Conservation (phyloP, 2,113 vertebrate species). For the Ciconia stormi region DNA sequence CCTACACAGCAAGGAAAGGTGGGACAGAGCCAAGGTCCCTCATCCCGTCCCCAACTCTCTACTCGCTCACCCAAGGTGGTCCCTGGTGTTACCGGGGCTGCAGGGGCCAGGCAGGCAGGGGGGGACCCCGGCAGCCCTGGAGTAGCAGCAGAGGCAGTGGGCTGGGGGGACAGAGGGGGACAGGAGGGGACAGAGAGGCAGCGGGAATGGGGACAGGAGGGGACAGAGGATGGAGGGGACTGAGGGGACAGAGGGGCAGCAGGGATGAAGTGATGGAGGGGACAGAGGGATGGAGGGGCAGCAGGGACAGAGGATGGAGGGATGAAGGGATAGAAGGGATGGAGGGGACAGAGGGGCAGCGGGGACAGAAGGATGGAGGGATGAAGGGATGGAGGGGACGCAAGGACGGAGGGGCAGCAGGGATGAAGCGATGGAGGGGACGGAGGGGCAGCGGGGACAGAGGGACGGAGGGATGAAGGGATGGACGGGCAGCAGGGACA, state of each 20-base stretch:
- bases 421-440: no score
- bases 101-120: accelerated
- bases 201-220: no score
- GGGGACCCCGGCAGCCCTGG: no score
- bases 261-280: neutral
- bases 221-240: neutral
- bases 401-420: no score
- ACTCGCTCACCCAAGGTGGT: accelerated
- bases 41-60: neutral
- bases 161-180: neutral
- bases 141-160: neutral
- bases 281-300: neutral
- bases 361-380: no score
- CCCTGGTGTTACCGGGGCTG: neutral
- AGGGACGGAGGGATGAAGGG: neutral
- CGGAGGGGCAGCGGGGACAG: neutral
- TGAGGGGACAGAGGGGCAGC: no score
- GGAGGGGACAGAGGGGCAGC: no score
- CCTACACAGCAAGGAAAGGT: accelerated
- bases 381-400: no score
- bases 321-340: no score
- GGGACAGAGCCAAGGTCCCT: neutral
- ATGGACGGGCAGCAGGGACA: no score
- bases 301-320: neutral
- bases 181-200: no score